Evolutionary conservation across 2,888 invertebrate species (phyloP), one percentile per base, ranked within the genome.

Genomic region (Idaea dimidiata): DNA sequence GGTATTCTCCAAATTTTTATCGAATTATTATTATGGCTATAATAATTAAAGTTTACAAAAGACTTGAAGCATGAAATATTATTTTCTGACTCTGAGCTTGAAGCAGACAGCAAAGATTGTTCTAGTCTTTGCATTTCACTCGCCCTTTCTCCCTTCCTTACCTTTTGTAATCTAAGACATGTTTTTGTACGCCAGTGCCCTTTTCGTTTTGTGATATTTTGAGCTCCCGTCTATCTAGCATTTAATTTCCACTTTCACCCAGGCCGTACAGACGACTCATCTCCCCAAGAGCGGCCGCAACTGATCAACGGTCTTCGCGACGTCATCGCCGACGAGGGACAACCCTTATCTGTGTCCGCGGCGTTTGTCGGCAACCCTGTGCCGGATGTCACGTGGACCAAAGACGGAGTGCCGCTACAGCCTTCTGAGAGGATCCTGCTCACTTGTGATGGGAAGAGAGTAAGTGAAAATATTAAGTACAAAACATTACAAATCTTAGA

Each of bases 381-480:
- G 64, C 97, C 97, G 0, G 95, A 95, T 58, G 95, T 96, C 10
- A 88, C 93, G 61, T 97, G 97, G 97, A 95, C 94, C 57, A 97
- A 96, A 82, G 96, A 97, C 81, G 97, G 95, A 0, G 84, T 89
- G 60, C 94, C 95, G 0, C 72, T 97, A 6, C 77, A 86, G 61
- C 94, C 96, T 5, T 94, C 93, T 59, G 96, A 96, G 62, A 93
- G 95, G 60, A 79, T 95, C n/a, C 87, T 95, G 68, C 93, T 96
- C 73, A 96, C 96, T 1, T 97, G 97, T 77, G 97, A 97, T 81
- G 97, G 97, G 0, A 96, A 96, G 83, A 95, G 96, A 88, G 95
- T 95, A 62, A 80, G 88, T 16, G 69, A 10, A 43, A 43, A 43
- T n/a, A n/a, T n/a, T n/a, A n/a, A n/a, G n/a, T n/a, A n/a, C n/a